Conservation (phyloP, 2,888 invertebrate genomes). For the Anorthoa munda region DNA sequence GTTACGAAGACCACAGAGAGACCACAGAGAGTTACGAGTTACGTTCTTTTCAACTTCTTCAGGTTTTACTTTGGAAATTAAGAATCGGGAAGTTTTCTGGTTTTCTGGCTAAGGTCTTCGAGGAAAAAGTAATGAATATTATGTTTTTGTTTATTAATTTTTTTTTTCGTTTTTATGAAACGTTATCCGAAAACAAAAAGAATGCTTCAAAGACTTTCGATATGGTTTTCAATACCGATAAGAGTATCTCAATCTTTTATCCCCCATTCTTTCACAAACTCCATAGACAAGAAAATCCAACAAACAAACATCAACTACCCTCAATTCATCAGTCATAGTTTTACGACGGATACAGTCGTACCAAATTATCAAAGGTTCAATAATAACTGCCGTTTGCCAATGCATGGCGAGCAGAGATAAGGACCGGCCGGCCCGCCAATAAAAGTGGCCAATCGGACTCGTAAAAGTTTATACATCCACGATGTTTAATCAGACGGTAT, state of each 20-base stretch:
- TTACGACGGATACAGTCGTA: slow-evolving; percentile 53
- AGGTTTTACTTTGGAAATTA: background rate
- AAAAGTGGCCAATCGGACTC: slow-evolving; percentile 60
- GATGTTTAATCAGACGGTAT: slow-evolving; percentile 59
- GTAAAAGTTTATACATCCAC: slow-evolving; percentile 64
- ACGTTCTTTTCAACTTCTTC: no score
- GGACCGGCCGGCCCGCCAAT: slow-evolving; percentile 54
- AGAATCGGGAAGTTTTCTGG: background rate
- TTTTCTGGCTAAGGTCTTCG: background rate
- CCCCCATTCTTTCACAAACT: background rate
- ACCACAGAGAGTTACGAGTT: no score
- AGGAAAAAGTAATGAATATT: no score
- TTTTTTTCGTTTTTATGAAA: no score
- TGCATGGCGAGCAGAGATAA: slow-evolving; percentile 60
- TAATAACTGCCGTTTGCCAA: slow-evolving; percentile 55
- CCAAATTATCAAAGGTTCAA: slow-evolving; percentile 49
- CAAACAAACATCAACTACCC: slow-evolving; percentile 15
- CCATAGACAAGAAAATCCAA: slow-evolving; percentile 8
- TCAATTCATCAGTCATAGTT: slow-evolving; percentile 59
- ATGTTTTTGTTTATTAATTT: no score
- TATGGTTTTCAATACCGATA: no score
- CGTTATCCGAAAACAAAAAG: no score
- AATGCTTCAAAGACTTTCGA: background rate
- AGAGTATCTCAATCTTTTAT: background rate
- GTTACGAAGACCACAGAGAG: no score